Conservation (phyloP, 2,797 vertebrate genomes). For the Sphenodon punctatus region DNA sequence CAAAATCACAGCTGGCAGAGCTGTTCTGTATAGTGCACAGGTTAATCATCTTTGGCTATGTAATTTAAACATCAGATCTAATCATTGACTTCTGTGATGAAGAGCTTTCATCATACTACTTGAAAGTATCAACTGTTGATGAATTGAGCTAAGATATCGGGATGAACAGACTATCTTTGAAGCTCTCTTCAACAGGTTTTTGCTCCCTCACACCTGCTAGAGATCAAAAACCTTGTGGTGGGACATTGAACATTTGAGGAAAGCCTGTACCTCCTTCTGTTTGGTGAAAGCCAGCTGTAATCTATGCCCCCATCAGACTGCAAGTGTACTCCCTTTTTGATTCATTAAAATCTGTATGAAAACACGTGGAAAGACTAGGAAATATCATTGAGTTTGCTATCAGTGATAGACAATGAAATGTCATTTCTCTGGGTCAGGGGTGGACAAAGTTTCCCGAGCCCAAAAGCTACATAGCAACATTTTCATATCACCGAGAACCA, state of each 20-base stretch:
- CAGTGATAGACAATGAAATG: too few species aligned
- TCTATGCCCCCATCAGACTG: too few species aligned
- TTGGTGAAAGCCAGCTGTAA: neutral
- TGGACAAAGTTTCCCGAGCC: too few species aligned
- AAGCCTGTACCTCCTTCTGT: neutral
- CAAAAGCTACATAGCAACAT: too few species aligned
- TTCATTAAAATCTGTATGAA: too few species aligned
- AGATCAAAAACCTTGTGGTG: neutral
- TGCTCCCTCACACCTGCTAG: neutral
- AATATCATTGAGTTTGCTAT: too few species aligned
- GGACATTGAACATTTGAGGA: too few species aligned
- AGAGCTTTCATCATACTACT: conserved; percentile 23
- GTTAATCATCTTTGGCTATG: conserved; percentile 3
- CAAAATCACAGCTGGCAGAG: conserved; percentile 3
- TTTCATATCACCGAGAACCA: too few species aligned
- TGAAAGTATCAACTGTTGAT: neutral
- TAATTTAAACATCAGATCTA: conserved; percentile 8
- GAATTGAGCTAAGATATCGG: neutral
- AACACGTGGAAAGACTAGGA: too few species aligned
- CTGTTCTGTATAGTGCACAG: neutral
- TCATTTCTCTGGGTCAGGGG: too few species aligned
- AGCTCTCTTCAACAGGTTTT: neutral
- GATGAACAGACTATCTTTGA: neutral
- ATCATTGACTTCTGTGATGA: neutral
- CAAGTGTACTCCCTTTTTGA: too few species aligned